Evolutionary conservation across 2,113 vertebrate genomes (phyloP), one percentile per base, ranked within the genome.

Genomic region (Bos javanicus): DNA sequence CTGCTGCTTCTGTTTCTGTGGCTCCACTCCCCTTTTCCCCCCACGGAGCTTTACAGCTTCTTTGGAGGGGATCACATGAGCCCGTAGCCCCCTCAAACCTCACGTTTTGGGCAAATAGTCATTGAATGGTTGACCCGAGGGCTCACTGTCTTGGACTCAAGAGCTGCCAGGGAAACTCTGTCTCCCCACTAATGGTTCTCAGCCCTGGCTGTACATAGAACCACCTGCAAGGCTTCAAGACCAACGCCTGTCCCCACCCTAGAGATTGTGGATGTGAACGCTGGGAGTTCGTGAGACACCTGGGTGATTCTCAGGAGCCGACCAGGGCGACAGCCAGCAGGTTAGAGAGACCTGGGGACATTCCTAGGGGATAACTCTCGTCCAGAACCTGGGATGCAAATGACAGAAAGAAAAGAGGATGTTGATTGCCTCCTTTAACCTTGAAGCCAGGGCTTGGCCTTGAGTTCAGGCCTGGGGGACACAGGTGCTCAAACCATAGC

Each of bases 51-150:
- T 33, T 15, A 36, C 62, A 3, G 15, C 10, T 50, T 39, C 81
- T 23, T 28, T 23, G 52, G 57, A 46, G 14, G 25, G 10, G 26
- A n/a, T 10, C 26, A 39, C 57, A 6, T 1, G 52, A 50, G 13
- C 33, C 1, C 2, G 5, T 13, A 12, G 33, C 36, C 5, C 13
- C 33, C 6, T 26, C 28, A 52, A 13, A 52, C 93, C 28, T 48
- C 39, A 26, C 1, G 0, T 36, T 56, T 28, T 5, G 36, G 26
- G 33, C 54, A 48, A 9, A n/a, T 2, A 46, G 78, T 60, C 30
- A 23, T 1, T 10, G 17, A 16, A 4, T 36, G 26, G 21, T 4
- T 12, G n/a, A 14, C 56, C 17, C 17, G 2, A 5, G 60, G 54
- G 2, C 62, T 30, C 11, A 2, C n/a, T 17, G 6, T 30, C 76